Base-by-base conservation (phyloP, 2,797 vertebrate species). In the Sebastolobus alascanus region DNA sequence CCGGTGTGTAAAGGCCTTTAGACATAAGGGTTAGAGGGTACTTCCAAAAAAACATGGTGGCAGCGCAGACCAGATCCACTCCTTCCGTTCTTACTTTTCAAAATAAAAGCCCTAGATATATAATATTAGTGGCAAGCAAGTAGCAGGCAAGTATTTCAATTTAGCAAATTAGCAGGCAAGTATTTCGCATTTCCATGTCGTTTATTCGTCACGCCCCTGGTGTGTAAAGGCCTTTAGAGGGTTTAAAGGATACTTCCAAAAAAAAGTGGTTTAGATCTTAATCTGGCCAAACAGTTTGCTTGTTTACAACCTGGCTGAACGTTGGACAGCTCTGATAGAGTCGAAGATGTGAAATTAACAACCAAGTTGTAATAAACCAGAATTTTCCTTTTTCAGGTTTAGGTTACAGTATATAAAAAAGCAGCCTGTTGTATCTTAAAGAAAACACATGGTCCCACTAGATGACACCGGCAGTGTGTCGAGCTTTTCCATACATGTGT, bases 401-500 rank as follows among this genome's bases (percentile, higher is more conserved):
- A 54, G 20, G 61, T 61, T 72, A 43, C 60, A 22, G 35, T 59
- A 22, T 59, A n/a, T 12, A 8, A 72, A 73, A 43, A 54, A 64
- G 54, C 72, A 22, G 67, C 69, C 73, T 74, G 79, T 25, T 69
- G 61, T 55, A 58, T 72, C 73, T 85, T 78, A 90, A 77, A 69
- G 78, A 80, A 91, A 93, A 88, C 90, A 91, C 84, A 89, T 93
- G 91, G 40, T 65, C 50, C 46, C 77, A 29, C 46, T 78, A 81
- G 69, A 85, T 70, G 85, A 90, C 79, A 85, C 64, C 20, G 2
- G 64, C 81, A 40, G n/a, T 12, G 58, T 73, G 81, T 86, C 56
- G 1, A 33, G 33, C 27, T 73, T 77, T 72, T 75, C 58, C 78
- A 84, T 74, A 83, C 83, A 64, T 86, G 38, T 88, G 85, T 64